phyloP scores from a whole-genome alignment of 2,797 vertebrate species.

The Helarctos malayanus region DNA sequence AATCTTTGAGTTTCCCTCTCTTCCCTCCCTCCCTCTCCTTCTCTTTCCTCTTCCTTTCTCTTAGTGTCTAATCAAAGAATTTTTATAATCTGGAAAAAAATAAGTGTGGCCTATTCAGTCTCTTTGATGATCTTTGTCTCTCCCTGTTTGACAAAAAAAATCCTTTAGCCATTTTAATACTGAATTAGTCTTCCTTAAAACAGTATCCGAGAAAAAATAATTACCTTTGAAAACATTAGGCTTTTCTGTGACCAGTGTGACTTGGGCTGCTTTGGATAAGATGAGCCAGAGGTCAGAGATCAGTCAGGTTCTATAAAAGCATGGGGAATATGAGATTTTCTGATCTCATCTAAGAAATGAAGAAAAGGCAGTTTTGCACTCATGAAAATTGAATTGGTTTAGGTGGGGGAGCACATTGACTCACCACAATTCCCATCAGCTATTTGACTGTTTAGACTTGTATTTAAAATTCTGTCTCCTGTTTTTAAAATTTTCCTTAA shows the following conservation, averaged over 20 bases:
- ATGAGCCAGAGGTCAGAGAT: constrained; percentile 44
- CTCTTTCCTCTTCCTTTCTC: not conserved
- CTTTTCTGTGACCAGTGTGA: not conserved
- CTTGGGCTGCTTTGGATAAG: constrained; percentile 38
- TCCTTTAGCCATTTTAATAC: constrained; percentile 54
- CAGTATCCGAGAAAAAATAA: constrained; percentile 46
- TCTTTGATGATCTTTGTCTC: constrained; percentile 60
- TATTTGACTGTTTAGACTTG: constrained; percentile 72
- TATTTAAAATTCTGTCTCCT: constrained; percentile 81
- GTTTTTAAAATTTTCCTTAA: constrained; percentile 80
- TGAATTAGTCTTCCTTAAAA: constrained; percentile 50
- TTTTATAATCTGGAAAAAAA: constrained; percentile 52
- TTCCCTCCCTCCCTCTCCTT: not conserved
- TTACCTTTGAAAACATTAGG: constrained; percentile 46
- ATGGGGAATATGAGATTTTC: constrained; percentile 29
- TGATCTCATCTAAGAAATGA: constrained; percentile 73
- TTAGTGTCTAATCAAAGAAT: constrained; percentile 33
- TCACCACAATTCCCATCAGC: constrained; percentile 71
- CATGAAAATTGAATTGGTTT: constrained; percentile 64
- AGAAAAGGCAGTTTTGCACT: constrained; percentile 60
- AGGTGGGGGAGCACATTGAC: constrained; percentile 14
- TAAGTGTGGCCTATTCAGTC: constrained; percentile 31
- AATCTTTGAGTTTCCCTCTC: not conserved
- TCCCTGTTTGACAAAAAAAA: constrained; percentile 29
- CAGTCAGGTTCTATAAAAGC: constrained; percentile 45